These are phyloP conservation scores for Fundulus diaphanus DNA, from an alignment of 2,797 vertebrate genomes.

Conservation along the genomic window DNA sequence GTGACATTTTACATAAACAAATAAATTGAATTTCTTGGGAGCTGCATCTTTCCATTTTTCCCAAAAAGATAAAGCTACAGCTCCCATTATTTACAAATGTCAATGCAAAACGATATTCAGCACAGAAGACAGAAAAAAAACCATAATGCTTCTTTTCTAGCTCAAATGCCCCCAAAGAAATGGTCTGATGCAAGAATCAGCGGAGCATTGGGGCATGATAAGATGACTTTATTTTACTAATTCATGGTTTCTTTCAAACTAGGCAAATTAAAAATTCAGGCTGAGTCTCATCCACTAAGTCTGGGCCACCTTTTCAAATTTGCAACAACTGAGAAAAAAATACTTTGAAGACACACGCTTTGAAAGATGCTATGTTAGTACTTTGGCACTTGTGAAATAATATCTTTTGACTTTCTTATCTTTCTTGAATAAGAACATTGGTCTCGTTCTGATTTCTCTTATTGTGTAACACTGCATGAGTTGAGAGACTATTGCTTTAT, in stretches of 20 bases:
- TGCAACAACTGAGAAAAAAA: background rate
- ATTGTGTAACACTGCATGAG: background rate
- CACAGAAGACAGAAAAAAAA: conserved; percentile 38
- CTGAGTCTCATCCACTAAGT: background rate
- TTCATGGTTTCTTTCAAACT: conserved; percentile 5
- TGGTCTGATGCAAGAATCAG: conserved; percentile 30
- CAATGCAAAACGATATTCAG: conserved; percentile 58
- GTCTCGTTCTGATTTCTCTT: background rate
- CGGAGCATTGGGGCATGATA: conserved; percentile 10
- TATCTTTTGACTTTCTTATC: background rate
- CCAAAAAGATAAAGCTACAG: conserved; percentile 37
- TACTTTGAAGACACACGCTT: background rate
- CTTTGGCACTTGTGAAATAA: background rate
- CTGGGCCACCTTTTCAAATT: background rate
- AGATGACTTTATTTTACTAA: conserved; percentile 22
- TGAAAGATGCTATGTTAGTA: background rate
- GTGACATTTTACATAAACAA: conserved; percentile 70
- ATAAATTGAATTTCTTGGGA: conserved; percentile 62
- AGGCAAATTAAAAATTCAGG: background rate
- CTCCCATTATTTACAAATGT: conserved; percentile 59
- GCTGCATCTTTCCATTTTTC: conserved; percentile 36
- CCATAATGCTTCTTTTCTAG: conserved; percentile 30
- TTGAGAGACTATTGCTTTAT: background rate
- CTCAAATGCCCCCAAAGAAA: conserved; percentile 22
- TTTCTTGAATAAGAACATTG: conserved; percentile 1